Evolutionary conservation across 1,140 invertebrate genomes (phyloP).

Genomic region (Pseudomyrmex gracilis): DNA sequence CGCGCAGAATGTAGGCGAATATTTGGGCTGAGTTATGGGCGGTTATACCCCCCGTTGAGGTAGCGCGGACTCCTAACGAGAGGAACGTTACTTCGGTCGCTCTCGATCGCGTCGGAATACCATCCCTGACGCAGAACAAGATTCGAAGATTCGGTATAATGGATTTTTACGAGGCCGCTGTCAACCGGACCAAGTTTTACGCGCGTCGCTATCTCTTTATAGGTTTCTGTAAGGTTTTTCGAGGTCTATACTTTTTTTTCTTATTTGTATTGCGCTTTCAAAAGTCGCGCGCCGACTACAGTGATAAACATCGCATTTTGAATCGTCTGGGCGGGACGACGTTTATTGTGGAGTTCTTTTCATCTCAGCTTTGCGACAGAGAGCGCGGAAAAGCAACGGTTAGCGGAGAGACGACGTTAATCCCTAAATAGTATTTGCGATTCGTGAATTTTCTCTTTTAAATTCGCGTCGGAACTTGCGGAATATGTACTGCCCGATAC

Average conservation of each 20-base stretch:
- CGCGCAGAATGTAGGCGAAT: constrained; percentile 81
- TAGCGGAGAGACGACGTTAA: background rate
- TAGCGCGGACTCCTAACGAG: constrained; percentile 64
- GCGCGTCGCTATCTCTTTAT: background rate
- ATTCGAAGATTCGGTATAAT: constrained; percentile 67
- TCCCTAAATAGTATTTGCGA: background rate
- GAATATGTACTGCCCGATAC: constrained; percentile 27
- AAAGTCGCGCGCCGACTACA: background rate
- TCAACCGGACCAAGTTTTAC: constrained; percentile 37
- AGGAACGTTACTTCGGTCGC: constrained; percentile 64
- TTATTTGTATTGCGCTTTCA: background rate
- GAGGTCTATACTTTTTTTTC: background rate
- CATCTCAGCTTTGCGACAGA: background rate
- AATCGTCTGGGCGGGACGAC: background rate
- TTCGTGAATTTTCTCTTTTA: constrained; percentile 35
- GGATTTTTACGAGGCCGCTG: constrained; percentile 68
- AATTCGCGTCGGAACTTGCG: constrained; percentile 3
- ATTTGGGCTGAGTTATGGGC: constrained; percentile 82
- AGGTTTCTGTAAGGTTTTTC: background rate
- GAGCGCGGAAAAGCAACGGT: background rate
- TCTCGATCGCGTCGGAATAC: constrained; percentile 65
- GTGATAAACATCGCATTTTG: background rate
- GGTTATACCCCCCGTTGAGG: constrained; percentile 60
- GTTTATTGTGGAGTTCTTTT: constrained; percentile 1
- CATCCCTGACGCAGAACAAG: constrained; percentile 65